A percentile compares a stretch with the other conserved stretches of the same genome.
These are phyloP conservation scores for Ellobium chinense DNA, from an alignment of 2,888 invertebrate species.

Conservation along the genomic window DNA sequence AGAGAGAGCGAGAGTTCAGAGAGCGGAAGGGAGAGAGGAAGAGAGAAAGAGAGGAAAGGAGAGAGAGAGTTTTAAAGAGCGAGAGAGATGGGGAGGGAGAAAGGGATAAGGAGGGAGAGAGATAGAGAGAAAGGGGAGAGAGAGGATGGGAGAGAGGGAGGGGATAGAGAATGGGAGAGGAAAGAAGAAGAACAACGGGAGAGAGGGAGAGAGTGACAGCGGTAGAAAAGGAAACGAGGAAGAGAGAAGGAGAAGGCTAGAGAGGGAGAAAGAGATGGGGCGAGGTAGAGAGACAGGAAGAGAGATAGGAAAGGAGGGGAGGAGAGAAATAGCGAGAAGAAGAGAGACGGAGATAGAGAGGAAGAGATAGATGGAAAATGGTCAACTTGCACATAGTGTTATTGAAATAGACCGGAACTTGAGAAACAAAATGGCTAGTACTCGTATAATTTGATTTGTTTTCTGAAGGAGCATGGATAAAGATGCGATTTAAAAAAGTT, in stretches of 20 bases:
- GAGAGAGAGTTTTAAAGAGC: too few species aligned
- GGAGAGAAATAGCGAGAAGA: neutral
- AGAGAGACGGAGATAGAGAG: neutral
- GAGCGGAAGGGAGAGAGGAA: too few species aligned
- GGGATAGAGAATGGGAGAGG: neutral
- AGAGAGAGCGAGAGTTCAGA: too few species aligned
- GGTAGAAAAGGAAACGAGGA: neutral
- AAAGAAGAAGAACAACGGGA: neutral
- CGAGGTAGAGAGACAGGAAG: neutral
- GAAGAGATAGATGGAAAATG: neutral
- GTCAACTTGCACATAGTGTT: too few species aligned
- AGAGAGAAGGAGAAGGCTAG: conserved; percentile 5
- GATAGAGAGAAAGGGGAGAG: neutral
- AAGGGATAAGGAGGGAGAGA: neutral
- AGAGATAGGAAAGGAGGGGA: neutral
- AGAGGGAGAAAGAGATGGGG: neutral
- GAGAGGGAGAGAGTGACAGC: neutral
- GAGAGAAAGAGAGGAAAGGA: too few species aligned
- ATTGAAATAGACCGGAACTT: too few species aligned
- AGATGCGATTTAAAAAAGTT: too few species aligned
- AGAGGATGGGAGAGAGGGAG: neutral
- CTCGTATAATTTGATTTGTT: too few species aligned
- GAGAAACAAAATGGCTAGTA: too few species aligned
- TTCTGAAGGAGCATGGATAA: too few species aligned
- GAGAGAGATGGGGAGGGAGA: neutral